These are phyloP conservation scores for Osmerus eperlanus DNA, from an alignment of 2,113 vertebrate genomes.

Conservation along the genomic window DNA sequence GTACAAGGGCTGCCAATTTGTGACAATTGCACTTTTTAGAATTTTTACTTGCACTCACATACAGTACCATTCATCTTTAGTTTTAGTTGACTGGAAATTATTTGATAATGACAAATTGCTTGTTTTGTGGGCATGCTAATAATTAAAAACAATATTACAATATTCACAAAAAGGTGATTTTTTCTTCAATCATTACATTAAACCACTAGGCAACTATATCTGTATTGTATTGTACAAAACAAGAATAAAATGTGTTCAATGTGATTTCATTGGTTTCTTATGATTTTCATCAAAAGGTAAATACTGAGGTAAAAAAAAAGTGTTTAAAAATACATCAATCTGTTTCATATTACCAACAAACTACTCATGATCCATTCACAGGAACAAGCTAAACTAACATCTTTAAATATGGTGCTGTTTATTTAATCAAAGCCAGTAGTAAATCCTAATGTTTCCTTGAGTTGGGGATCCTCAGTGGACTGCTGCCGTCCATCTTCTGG, in stretches of 20 bases:
- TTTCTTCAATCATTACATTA: neutral
- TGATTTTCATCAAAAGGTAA: neutral
- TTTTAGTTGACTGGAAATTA: neutral
- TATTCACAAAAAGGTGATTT: neutral
- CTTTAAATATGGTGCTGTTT: too few relatives aligned
- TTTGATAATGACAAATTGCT: neutral
- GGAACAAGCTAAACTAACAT: too few relatives aligned
- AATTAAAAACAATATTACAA: neutral
- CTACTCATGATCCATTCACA: too few relatives aligned
- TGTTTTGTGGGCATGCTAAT: conserved; percentile 15
- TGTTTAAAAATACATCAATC: neutral
- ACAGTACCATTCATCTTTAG: neutral
- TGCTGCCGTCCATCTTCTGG: neutral
- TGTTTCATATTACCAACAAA: too few relatives aligned
- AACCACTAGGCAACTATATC: neutral
- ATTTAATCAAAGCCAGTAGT: too few relatives aligned
- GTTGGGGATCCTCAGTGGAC: neutral
- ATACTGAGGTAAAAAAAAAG: neutral
- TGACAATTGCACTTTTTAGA: conserved; percentile 30
- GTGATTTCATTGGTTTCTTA: neutral
- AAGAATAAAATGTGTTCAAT: neutral
- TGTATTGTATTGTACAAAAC: neutral
- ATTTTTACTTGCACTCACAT: neutral
- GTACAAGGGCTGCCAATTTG: neutral
- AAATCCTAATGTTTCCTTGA: neutral